Percentiles rank a stretch among this genome's conserved stretches.
phyloP scores from a whole-genome alignment of 2,888 invertebrate genomes.

The Agrochola macilenta region DNA sequence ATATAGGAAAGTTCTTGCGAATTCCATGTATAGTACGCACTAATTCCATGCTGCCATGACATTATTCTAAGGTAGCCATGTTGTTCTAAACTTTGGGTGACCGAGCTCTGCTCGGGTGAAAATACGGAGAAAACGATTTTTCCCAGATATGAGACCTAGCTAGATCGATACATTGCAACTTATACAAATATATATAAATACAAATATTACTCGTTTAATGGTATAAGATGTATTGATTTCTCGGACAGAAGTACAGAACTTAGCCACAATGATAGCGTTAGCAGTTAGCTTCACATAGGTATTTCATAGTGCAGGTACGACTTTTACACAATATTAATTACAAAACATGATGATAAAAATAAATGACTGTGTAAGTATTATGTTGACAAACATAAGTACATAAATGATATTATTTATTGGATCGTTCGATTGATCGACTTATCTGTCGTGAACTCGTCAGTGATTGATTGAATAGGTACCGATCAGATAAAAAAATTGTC shows the following conservation, averaged over 20 bases:
- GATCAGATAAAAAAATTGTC: constrained; percentile 9
- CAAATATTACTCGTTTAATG: too few species aligned
- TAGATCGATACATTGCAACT: too few species aligned
- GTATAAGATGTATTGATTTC: neutral
- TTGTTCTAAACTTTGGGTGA: too few species aligned
- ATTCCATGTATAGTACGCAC: too few species aligned
- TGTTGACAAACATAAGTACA: constrained; percentile 4
- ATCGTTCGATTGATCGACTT: neutral
- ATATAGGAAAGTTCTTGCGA: too few species aligned
- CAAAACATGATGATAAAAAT: constrained; percentile 2
- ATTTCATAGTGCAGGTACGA: neutral
- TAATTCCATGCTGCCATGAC: too few species aligned
- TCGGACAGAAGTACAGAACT: neutral
- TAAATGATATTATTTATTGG: neutral
- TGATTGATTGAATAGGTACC: neutral
- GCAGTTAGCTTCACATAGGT: neutral
- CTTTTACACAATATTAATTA: neutral
- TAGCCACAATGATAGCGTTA: neutral
- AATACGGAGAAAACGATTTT: too few species aligned
- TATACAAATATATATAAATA: too few species aligned
- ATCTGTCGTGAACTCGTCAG: neutral
- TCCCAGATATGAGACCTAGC: too few species aligned
- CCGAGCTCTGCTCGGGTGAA: too few species aligned
- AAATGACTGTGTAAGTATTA: neutral
- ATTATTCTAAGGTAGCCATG: too few species aligned